Conservation (phyloP, 2,113 vertebrate genomes). For the Serinus canaria region DNA sequence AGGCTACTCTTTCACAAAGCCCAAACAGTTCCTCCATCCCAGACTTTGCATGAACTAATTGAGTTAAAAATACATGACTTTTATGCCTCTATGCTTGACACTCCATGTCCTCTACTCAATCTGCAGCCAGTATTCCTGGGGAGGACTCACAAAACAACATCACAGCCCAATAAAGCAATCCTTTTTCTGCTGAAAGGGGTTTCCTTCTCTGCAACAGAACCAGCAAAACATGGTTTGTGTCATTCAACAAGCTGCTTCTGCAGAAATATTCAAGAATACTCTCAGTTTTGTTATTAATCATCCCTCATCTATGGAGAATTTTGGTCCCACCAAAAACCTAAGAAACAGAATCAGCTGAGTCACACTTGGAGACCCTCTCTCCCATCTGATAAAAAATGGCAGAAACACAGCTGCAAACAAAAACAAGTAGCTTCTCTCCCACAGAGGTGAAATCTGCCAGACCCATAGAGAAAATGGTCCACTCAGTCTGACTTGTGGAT, state of each 20-base stretch:
- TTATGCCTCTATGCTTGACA: neutral
- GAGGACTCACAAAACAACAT: neutral
- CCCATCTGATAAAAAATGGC: neutral
- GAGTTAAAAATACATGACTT: neutral
- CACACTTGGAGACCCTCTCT: neutral
- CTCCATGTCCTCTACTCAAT: neutral
- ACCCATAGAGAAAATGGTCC: neutral
- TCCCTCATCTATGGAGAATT: neutral
- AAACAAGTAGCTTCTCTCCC: neutral
- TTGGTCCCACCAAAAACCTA: neutral
- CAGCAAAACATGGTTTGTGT: neutral
- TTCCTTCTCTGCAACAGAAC: neutral
- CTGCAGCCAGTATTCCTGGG: neutral
- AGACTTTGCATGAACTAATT: neutral
- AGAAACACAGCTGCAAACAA: neutral
- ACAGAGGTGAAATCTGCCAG: neutral
- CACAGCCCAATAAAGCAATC: fast-evolving
- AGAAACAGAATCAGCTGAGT: neutral
- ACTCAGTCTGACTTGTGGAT: neutral
- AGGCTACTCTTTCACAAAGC: neutral
- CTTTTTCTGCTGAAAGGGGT: neutral
- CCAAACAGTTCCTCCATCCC: neutral
- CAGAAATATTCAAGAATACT: neutral
- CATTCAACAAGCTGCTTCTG: neutral
- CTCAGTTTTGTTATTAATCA: neutral